Evolutionary conservation across 2,888 invertebrate genomes (phyloP).

Genomic region (Cerastis rubricosa): DNA sequence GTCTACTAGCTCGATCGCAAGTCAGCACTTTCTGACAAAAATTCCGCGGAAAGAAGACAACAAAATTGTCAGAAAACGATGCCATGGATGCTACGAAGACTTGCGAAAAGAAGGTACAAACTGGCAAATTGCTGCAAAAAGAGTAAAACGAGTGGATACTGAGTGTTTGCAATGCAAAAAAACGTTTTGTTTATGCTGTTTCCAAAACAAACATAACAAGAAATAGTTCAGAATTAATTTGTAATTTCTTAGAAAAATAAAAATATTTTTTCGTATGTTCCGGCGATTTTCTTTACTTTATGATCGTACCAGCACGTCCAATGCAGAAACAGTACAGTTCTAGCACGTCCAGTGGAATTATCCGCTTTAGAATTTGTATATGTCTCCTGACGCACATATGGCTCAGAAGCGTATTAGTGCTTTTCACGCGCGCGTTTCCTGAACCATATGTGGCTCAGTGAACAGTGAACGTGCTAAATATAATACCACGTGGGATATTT

Average conservation of each 20-base stretch:
- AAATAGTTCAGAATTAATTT: slow-evolving; percentile 12
- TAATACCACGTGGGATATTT: neutral
- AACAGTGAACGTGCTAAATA: slow-evolving; percentile 5
- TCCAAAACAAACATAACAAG: slow-evolving; percentile 23
- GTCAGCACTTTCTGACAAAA: slow-evolving; percentile 50
- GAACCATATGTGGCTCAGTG: slow-evolving; percentile 1
- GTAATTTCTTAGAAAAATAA: slow-evolving; percentile 35
- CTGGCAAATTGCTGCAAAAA: slow-evolving; percentile 54
- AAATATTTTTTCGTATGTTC: slow-evolving; percentile 50
- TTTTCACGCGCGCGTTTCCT: neutral
- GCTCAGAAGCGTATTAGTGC: neutral
- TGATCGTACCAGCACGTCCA: slow-evolving; percentile 33
- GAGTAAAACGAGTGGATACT: slow-evolving; percentile 55
- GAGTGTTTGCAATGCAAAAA: slow-evolving; percentile 61
- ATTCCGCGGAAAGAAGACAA: slow-evolving; percentile 52
- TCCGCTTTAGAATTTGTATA: slow-evolving; percentile 4
- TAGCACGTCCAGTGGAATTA: slow-evolving; percentile 42
- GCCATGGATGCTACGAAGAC: slow-evolving; percentile 53
- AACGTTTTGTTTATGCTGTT: slow-evolving; percentile 52
- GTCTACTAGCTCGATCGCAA: slow-evolving; percentile 56
- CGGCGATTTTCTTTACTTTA: slow-evolving; percentile 44
- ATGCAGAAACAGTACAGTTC: slow-evolving; percentile 37
- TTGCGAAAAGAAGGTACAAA: slow-evolving; percentile 48
- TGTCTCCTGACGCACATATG: neutral
- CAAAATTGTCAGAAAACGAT: slow-evolving; percentile 57